Conservation (phyloP, 2,797 vertebrate species). For the Tolypeutes matacus region DNA sequence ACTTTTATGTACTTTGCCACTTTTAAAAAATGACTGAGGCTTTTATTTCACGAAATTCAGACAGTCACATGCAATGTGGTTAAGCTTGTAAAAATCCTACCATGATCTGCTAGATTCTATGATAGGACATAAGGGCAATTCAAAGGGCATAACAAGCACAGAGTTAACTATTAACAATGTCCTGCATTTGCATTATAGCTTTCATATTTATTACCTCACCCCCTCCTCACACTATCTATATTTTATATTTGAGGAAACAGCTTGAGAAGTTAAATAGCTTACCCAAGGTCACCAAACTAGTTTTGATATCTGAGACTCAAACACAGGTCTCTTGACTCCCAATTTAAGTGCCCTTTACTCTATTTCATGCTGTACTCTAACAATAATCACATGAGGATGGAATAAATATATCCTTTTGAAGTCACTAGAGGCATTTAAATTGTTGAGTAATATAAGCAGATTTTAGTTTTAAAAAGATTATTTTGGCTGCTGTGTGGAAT, state of each 20-base stretch:
- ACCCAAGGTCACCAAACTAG: conserved; percentile 61
- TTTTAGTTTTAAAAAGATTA: conserved; percentile 30
- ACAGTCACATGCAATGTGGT: conserved; percentile 43
- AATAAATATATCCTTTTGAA: conserved; percentile 5
- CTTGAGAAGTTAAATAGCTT: conserved; percentile 51
- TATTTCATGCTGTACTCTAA: conserved; percentile 35
- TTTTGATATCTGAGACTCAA: conserved; percentile 43
- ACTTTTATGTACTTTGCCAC: not conserved
- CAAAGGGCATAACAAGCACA: conserved; percentile 52
- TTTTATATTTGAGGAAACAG: conserved; percentile 58
- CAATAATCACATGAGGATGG: conserved; percentile 34
- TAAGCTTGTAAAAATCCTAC: conserved; percentile 55
- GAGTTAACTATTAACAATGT: conserved; percentile 67
- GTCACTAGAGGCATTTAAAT: not conserved
- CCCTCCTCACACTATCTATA: conserved; percentile 9
- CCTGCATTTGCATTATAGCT: not conserved
- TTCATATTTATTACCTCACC: conserved; percentile 62
- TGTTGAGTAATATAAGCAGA: not conserved
- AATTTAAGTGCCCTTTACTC: conserved; percentile 36
- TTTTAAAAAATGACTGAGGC: not conserved
- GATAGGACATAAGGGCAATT: conserved; percentile 32
- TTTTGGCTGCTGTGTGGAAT: not conserved
- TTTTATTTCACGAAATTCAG: conserved; percentile 60
- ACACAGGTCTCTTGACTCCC: not conserved
- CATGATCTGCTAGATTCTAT: not conserved